phyloP scores from a whole-genome alignment of 2,797 vertebrate species.

The Moxostoma hubbsi region DNA sequence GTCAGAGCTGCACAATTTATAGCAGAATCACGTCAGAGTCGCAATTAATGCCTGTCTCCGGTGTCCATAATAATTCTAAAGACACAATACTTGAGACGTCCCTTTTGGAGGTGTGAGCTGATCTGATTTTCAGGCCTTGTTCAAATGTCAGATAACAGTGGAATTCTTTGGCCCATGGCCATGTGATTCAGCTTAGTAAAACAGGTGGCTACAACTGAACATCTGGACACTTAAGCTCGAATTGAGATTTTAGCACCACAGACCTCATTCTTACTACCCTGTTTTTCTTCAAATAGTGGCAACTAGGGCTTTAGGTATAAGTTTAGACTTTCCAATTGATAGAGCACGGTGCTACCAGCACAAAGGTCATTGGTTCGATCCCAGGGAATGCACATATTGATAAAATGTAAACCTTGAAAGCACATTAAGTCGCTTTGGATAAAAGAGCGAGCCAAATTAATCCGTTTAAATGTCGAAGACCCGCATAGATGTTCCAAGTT shows the following conservation, averaged over 20 bases:
- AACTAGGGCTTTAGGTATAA: background rate
- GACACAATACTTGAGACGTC: conserved; percentile 23
- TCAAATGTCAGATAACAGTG: conserved; percentile 46
- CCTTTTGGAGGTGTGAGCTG: conserved; percentile 19
- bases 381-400: background rate
- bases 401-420: background rate
- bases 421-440: background rate
- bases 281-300: conserved; percentile 12
- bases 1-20: conserved; percentile 42
- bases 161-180: conserved; percentile 49
- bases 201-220: conserved; percentile 59
- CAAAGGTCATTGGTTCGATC: background rate
- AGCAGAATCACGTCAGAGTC: conserved; percentile 26
- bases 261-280: background rate
- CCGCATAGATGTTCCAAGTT: background rate
- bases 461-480: background rate
- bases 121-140: conserved; percentile 46
- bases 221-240: conserved; percentile 57
- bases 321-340: background rate
- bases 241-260: conserved; percentile 43
- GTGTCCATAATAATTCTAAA: conserved; percentile 35
- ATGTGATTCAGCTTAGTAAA: conserved; percentile 48
- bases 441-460: background rate
- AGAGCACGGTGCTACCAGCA: background rate
- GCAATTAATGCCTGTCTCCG: conserved; percentile 16